phyloP scores from a whole-genome alignment of 2,888 invertebrate genomes.

The Tetanocera ferruginea region DNA sequence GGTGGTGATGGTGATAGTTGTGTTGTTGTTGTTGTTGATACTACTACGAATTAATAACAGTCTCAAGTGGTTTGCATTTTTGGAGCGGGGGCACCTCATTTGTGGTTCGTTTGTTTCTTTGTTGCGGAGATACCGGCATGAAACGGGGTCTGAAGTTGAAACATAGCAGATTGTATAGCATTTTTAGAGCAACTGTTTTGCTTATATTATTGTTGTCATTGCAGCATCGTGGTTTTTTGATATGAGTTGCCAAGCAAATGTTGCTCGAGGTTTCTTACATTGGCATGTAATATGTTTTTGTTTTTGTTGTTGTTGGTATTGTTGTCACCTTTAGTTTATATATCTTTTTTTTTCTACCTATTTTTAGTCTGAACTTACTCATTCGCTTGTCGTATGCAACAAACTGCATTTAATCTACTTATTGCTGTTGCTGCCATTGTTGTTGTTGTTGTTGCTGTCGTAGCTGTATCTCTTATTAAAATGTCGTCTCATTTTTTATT shows the following conservation, averaged over 20 bases:
- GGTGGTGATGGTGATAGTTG: too few species aligned
- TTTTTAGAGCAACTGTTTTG: too few species aligned
- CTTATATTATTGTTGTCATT: not conserved
- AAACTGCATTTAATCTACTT: not conserved
- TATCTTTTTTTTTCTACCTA: not conserved
- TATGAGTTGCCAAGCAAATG: not conserved
- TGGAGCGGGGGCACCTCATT: too few species aligned
- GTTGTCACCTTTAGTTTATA: not conserved
- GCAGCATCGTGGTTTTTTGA: not conserved
- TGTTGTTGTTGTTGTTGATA: too few species aligned
- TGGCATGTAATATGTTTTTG: not conserved
- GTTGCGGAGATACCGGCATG: too few species aligned
- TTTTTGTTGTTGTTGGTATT: not conserved
- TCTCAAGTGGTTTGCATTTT: too few species aligned
- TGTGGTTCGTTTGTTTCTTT: too few species aligned
- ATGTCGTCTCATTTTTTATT: not conserved
- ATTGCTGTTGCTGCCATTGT: constrained; percentile 3
- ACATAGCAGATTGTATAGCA: too few species aligned
- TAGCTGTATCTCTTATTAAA: constrained; percentile 3
- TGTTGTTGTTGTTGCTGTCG: constrained; percentile 11
- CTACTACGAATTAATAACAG: too few species aligned
- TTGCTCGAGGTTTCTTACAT: not conserved
- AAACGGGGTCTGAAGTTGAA: too few species aligned
- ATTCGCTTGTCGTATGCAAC: not conserved
- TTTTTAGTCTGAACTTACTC: constrained; percentile 4